Evolutionary conservation across 2,797 vertebrate genomes (phyloP).

Genomic region (Euthynnus affinis): DNA sequence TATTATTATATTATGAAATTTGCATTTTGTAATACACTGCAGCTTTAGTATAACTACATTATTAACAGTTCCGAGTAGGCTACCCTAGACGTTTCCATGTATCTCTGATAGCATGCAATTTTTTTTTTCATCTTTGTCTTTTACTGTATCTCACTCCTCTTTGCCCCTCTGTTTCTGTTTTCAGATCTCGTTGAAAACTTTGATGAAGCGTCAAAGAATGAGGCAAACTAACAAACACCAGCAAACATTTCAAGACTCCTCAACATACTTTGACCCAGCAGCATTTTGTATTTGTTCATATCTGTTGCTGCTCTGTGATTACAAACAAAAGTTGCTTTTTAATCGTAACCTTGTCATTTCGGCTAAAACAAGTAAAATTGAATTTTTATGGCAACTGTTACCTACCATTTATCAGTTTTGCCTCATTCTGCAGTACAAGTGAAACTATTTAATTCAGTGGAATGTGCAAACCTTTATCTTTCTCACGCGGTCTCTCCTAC

Average conservation of each 20-base stretch:
- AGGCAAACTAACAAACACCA: constrained; percentile 88
- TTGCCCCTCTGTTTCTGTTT: constrained; percentile 26
- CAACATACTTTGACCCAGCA: constrained; percentile 13
- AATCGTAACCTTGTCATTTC: constrained; percentile 30
- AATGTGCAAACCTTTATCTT: constrained; percentile 63
- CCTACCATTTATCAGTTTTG: constrained; percentile 24
- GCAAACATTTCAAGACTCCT: constrained; percentile 14
- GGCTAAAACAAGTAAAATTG: constrained; percentile 35
- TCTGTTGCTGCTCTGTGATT: constrained; percentile 32
- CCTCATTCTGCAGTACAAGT: constrained; percentile 39
- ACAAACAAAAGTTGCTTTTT: constrained; percentile 48
- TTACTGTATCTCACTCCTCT: constrained; percentile 17
- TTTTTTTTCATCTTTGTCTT: not conserved
- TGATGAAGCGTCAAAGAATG: constrained; percentile 96
- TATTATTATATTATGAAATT: not conserved
- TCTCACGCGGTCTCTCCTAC: constrained; percentile 51
- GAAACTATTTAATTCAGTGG: constrained; percentile 55
- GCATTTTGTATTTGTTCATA: constrained; percentile 37
- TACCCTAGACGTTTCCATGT: no score
- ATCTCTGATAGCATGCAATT: no score
- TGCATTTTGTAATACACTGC: not conserved
- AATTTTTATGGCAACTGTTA: constrained; percentile 45
- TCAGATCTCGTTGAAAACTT: constrained; percentile 98
- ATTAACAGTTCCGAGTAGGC: not conserved
- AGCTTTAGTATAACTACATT: not conserved